A percentile compares a stretch with the other conserved stretches of the same genome.
phyloP scores from a whole-genome alignment of 2,113 vertebrate species.

The Pachypanchax playfairii region DNA sequence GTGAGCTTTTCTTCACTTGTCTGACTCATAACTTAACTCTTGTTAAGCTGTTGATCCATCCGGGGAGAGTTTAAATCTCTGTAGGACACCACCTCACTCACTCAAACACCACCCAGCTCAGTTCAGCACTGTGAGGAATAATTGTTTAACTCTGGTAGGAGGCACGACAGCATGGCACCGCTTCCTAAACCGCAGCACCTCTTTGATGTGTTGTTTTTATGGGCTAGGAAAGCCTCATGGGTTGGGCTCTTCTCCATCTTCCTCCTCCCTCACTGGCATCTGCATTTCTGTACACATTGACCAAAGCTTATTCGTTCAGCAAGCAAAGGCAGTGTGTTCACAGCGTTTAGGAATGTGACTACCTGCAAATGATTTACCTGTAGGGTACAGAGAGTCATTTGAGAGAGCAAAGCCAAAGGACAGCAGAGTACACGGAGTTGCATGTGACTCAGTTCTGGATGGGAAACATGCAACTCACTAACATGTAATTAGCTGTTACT shows the following conservation, averaged over 20 bases:
- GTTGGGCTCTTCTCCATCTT: constrained; percentile 48
- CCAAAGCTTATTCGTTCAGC: constrained; percentile 49
- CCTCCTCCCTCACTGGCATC: constrained; percentile 40
- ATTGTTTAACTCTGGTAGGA: constrained; percentile 58
- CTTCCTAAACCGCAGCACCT: constrained; percentile 56
- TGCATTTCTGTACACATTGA: constrained; percentile 40
- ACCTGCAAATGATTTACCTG: constrained; percentile 58
- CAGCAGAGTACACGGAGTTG: constrained; percentile 17
- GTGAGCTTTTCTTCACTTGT: neutral
- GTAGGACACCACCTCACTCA: constrained; percentile 20
- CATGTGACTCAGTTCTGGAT: constrained; percentile 60
- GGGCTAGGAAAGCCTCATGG: constrained; percentile 63
- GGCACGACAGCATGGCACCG: constrained; percentile 63
- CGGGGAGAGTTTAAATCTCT: constrained; percentile 6
- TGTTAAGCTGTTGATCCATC: constrained; percentile 25
- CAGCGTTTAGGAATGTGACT: constrained; percentile 25
- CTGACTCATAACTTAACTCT: constrained; percentile 7
- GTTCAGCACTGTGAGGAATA: constrained; percentile 26
- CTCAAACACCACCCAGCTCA: constrained; percentile 16
- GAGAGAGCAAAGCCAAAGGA: constrained; percentile 45
- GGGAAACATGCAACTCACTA: constrained; percentile 57
- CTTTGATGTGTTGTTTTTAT: constrained; percentile 70
- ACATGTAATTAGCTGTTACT: constrained; percentile 78
- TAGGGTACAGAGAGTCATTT: constrained; percentile 16
- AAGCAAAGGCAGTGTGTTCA: constrained; percentile 20